A percentile compares a stretch with the other conserved stretches of the same genome.
phyloP scores from a whole-genome alignment of 2,888 invertebrate genomes.

The Ethmia dodecea region DNA sequence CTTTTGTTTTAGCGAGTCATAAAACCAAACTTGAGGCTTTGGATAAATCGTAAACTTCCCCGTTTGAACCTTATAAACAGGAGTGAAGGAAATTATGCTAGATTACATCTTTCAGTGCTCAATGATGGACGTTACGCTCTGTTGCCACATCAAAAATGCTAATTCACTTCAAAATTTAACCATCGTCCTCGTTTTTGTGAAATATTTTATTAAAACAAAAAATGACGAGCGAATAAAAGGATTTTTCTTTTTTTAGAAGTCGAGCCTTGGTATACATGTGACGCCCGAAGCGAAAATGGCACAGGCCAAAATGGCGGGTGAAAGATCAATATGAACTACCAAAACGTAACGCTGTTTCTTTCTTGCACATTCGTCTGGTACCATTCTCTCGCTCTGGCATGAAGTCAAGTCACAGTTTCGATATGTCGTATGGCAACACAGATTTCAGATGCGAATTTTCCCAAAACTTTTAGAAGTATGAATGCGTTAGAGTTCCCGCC shows the following conservation, averaged over 20 bases:
- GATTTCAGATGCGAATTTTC: slow-evolving; percentile 59
- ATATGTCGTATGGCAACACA: slow-evolving; percentile 63
- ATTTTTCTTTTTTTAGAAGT: slow-evolving; percentile 49
- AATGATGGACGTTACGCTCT: slow-evolving; percentile 39
- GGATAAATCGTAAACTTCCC: too few relatives aligned
- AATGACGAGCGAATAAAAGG: slow-evolving; percentile 67
- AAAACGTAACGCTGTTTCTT: slow-evolving; percentile 53
- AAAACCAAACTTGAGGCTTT: too few relatives aligned
- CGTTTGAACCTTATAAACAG: too few relatives aligned
- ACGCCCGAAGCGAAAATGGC: slow-evolving; percentile 69
- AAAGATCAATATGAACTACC: slow-evolving; percentile 77
- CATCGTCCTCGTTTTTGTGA: slow-evolving; percentile 45
- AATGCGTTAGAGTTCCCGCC: slow-evolving; percentile 42
- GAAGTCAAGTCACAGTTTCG: slow-evolving; percentile 49
- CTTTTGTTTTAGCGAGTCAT: too few relatives aligned
- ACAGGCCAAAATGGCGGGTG: slow-evolving; percentile 74
- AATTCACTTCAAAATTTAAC: slow-evolving; percentile 57
- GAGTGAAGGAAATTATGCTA: too few relatives aligned
- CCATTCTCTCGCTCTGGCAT: slow-evolving; percentile 44
- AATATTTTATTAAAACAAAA: slow-evolving; percentile 68
- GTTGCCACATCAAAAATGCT: slow-evolving; percentile 58
- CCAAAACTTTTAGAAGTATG: slow-evolving; percentile 30
- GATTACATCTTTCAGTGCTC: slow-evolving; percentile 26
- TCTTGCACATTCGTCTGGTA: slow-evolving; percentile 30
- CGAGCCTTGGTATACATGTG: slow-evolving; percentile 56